Percentiles rank a stretch among this genome's conserved stretches.
Conservation (phyloP, 2,888 invertebrate species). For the Ferdinandea cuprea region DNA sequence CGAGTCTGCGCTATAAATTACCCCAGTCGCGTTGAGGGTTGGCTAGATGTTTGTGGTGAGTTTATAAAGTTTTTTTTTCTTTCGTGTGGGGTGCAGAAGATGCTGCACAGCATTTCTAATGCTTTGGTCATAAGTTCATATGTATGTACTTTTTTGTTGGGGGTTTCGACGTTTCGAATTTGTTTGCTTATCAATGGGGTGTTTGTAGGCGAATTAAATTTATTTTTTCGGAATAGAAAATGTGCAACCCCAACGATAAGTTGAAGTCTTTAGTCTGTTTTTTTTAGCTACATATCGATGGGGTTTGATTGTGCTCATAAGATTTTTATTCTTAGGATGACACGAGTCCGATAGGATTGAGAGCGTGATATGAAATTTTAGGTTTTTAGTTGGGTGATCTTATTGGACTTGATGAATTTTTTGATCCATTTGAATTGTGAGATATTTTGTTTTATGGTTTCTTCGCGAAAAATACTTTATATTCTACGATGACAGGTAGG, state of each 20-base stretch:
- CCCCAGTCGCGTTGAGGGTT: constrained; percentile 83
- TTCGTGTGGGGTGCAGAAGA: constrained; percentile 19
- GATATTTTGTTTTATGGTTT: no score
- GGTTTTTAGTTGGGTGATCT: no score
- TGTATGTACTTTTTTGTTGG: no score
- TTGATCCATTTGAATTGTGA: no score
- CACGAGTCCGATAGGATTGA: neutral
- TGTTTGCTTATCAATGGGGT: constrained; percentile 23
- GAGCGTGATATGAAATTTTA: constrained; percentile 12
- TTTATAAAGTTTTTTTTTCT: constrained; percentile 4
- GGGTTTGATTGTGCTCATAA: constrained; percentile 6
- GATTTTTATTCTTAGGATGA: neutral
- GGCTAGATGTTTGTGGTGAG: constrained; percentile 83
- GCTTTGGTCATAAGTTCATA: no score
- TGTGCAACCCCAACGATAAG: constrained; percentile 23
- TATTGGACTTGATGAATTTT: no score
- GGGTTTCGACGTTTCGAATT: neutral
- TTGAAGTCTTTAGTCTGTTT: constrained; percentile 34
- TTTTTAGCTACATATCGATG: no score
- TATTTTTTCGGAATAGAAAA: constrained; percentile 16
- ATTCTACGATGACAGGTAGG: no score
- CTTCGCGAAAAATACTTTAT: no score
- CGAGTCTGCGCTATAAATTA: constrained; percentile 82
- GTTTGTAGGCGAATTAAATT: neutral
- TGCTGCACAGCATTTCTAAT: constrained; percentile 23